Base-by-base conservation (phyloP, 92 coral and sea anemone species). In the Blastomussa wellsi region DNA sequence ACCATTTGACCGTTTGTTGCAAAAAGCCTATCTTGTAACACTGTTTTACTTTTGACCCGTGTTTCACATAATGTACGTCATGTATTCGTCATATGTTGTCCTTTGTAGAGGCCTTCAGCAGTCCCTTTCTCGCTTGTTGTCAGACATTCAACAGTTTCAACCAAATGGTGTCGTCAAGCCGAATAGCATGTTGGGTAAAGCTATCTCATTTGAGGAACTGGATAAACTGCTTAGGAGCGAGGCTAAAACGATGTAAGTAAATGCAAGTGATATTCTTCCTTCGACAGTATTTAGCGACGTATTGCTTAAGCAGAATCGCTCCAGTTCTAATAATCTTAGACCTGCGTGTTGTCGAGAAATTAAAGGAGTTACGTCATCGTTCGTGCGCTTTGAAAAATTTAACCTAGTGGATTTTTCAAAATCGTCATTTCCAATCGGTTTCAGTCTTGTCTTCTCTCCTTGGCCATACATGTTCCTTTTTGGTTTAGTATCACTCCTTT, bases 71-170 rank as follows among this genome's bases (percentile, higher is more conserved):
- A 14, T 6, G n/a, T 19, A 64, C 37, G 4, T 77, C 47, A 24
- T 72, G 52, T 85, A 78, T 39, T 12, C 69, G 39, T 82, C 76
- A 39, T 47, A 22, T 78, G 83, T 26, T 79, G 37, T 84, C 49
- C 36, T 32, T 15, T 9, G 16, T 70, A 96, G 99, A 80, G 94
- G 94, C 72, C 91, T 95, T 31, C 98, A 96, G 69, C 94, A 96
- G 86, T 95, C 99, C 3, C 79, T 94, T 62, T 51, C 95, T 31
- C 97, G 93, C 31, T 89, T 93, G 52, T 75, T 93, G 71, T 84
- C 94, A 12, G 96, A 92, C 77, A 88, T 95, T 31, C 95, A 93
- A 57, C 92, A 87, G 70, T 91, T 89, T 74, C 92, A 90, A 62
- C 99, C 98, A 6, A 91, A 86, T 47, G 90, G 90, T 59, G 70